A percentile compares a stretch with the other conserved stretches of the same genome.
Evolutionary conservation across 2,113 vertebrate species (phyloP).

Genomic region (Gallinago media): DNA sequence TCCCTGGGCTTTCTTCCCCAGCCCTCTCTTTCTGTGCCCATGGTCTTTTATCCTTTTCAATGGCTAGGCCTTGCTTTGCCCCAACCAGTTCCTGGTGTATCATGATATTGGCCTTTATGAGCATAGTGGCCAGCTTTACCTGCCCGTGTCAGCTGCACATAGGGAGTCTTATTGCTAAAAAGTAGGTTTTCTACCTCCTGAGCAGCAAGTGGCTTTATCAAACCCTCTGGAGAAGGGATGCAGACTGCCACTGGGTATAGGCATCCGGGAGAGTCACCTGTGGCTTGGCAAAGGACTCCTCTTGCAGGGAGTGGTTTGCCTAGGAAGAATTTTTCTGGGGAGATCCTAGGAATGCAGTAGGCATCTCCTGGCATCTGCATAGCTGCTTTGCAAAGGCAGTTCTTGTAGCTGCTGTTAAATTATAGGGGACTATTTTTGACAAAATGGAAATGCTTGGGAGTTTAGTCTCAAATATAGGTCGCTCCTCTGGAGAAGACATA

Average conservation of each 20-base stretch:
- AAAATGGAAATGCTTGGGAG: neutral
- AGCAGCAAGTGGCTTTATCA: neutral
- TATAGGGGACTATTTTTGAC: neutral
- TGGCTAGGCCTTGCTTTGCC: neutral
- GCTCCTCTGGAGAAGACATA: neutral
- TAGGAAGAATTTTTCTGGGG: neutral
- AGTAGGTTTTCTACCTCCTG: neutral
- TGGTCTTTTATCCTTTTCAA: neutral
- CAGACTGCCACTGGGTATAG: too few relatives aligned
- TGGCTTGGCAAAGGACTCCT: neutral
- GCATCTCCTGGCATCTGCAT: neutral
- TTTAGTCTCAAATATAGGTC: neutral
- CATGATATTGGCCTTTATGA: neutral
- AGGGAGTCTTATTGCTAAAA: neutral
- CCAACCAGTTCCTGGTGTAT: neutral
- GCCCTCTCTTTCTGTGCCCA: neutral
- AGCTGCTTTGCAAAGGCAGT: neutral
- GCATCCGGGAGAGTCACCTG: neutral
- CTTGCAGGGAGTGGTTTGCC: neutral
- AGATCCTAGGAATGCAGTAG: neutral
- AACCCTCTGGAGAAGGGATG: neutral
- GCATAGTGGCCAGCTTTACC: rapidly evolving
- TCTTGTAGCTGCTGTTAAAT: neutral
- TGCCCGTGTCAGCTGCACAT: rapidly evolving
- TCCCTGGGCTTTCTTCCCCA: neutral